phyloP scores from a whole-genome alignment of 2,113 vertebrate genomes.

The Paradisaea rubra region DNA sequence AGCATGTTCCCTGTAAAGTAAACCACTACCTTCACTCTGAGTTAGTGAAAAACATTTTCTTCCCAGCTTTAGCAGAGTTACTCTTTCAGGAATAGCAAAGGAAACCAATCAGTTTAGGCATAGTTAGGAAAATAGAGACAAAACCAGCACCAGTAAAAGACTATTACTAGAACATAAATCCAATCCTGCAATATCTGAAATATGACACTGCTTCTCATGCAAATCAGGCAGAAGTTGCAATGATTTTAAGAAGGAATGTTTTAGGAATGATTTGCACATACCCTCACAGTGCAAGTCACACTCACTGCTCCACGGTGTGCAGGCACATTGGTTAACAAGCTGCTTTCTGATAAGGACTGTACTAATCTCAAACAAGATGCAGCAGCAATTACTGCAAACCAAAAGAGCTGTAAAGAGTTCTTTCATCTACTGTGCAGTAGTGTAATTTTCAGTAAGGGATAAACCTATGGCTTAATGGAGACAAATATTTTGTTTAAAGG shows the following conservation, averaged over 20 bases:
- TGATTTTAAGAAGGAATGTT: neutral
- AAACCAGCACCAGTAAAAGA: neutral
- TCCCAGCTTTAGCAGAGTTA: neutral
- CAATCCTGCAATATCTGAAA: neutral
- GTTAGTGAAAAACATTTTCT: neutral
- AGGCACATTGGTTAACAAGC: neutral
- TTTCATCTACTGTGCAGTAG: neutral
- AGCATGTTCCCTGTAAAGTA: constrained; percentile 68
- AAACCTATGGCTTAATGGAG: neutral
- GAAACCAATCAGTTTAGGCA: neutral
- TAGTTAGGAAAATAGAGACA: neutral
- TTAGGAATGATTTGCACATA: neutral
- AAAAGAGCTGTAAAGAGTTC: neutral
- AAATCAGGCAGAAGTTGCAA: neutral
- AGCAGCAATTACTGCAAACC: neutral
- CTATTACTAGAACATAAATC: neutral
- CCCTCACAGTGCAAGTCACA: neutral
- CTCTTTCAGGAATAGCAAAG: neutral
- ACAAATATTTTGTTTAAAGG: constrained; percentile 38
- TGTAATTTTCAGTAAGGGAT: constrained; percentile 1
- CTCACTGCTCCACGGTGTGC: neutral
- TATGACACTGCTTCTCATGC: neutral
- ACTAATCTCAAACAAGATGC: neutral
- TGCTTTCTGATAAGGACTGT: neutral
- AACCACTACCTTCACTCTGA: neutral